phyloP scores from a whole-genome alignment of 2,888 invertebrate species.

The Agrotis clavis region DNA sequence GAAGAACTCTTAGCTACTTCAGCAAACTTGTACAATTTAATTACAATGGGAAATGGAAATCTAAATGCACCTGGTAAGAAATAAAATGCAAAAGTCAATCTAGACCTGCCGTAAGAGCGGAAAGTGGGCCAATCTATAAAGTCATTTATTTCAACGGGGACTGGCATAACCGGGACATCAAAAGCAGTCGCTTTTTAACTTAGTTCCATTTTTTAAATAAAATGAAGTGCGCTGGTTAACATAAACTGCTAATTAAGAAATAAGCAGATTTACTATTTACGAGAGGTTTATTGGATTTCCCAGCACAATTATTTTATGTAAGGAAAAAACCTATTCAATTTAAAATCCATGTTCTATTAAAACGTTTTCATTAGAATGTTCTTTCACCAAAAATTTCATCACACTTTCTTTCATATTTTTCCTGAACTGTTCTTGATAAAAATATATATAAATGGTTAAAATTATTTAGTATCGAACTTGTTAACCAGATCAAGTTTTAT shows the following conservation, averaged over 20 bases:
- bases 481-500: constrained; percentile 52
- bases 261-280: constrained; percentile 1
- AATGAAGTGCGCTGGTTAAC: constrained; percentile 17
- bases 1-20: constrained; percentile 66
- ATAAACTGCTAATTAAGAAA: constrained; percentile 39
- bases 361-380: neutral
- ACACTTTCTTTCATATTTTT: neutral
- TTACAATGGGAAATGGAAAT: constrained; percentile 84
- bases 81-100: constrained; percentile 80
- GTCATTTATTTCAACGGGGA: constrained; percentile 79
- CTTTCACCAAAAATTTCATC: neutral
- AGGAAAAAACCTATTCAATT: neutral
- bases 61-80: constrained; percentile 79
- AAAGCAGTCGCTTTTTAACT: constrained; percentile 56
- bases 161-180: constrained; percentile 73
- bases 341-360: neutral
- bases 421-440: neutral
- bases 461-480: constrained; percentile 48
- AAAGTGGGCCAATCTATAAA: constrained; percentile 81
- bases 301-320: neutral
- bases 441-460: neutral
- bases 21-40: constrained; percentile 82
- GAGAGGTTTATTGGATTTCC: neutral
- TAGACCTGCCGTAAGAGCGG: constrained; percentile 67
- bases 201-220: constrained; percentile 49